Base-by-base conservation (phyloP, 1,140 invertebrate genomes). In the Mya arenaria region DNA sequence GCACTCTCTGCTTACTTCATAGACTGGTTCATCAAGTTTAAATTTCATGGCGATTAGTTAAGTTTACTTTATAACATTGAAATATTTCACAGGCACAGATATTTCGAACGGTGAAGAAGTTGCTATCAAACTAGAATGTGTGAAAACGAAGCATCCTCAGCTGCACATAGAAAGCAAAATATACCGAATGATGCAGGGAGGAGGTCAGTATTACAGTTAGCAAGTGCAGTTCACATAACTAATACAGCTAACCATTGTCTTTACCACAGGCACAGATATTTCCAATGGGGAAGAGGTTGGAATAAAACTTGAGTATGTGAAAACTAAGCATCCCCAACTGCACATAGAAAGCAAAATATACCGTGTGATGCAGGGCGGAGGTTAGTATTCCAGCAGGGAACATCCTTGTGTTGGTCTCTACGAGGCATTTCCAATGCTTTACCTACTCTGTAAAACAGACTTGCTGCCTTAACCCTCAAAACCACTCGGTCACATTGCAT, bases 301-400 rank as follows among this genome's bases (percentile, higher is more conserved):
- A 86, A 99, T 99, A 84, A 99, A 99, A 94, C 94, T 99, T 94
- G 99, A 99, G 97, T 99, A 98, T 94, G 97, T 99, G 90, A 98
- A 98, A 94, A 99, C 98, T 82, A 97, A 98, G 92, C 98, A 99
- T 95, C 98, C 98, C 77, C 98, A 99, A 93, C 94, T 99, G 77
- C 98, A 99, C 92, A 99, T 99, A 94, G 98, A 99, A 93, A 98
- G 97, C 87, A 99, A 98, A 95, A 98, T 99, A 93, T 99, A 99
- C 94, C 97, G 97, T 94, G 96, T 98, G 94, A 98, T 99, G 97
- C 97, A 98, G 94, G 98, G 98, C 89, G 97, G 97, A 93, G 96
- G 97, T 98, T 94, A 94, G 94, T 93, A 69, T 71, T 30, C 36
- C 48, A 52, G 48, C 19, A 52, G 1, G 25, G 48, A 52, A 17